These are phyloP conservation scores for Limnephilus auricula DNA, from an alignment of 2,888 invertebrate species.

Conservation along the genomic window DNA sequence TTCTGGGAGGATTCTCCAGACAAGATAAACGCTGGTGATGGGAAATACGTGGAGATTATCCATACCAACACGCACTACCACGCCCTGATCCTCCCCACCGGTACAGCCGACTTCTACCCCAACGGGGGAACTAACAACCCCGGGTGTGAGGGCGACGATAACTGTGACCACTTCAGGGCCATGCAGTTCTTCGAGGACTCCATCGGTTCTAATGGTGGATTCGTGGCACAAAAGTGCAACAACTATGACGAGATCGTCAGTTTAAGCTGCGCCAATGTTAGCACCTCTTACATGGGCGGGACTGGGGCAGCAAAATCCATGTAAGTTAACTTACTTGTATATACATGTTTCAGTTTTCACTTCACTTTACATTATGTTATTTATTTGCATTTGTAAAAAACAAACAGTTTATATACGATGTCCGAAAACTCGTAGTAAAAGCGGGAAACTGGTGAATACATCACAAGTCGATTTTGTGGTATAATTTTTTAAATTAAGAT, in stretches of 20 bases:
- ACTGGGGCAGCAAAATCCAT: conserved; percentile 64
- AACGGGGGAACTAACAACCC: conserved; percentile 67
- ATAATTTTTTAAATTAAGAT: no score
- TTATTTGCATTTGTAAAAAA: no score
- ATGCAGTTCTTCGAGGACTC: conserved; percentile 65
- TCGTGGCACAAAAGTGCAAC: conserved; percentile 61
- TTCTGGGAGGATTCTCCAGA: conserved; percentile 66
- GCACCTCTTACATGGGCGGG: conserved; percentile 64
- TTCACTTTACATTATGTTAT: background rate
- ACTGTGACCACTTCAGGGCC: conserved; percentile 66
- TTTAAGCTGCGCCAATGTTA: conserved; percentile 60
- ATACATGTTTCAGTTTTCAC: background rate
- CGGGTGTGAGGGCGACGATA: conserved; percentile 66
- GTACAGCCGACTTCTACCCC: conserved; percentile 69
- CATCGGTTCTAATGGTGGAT: conserved; percentile 62
- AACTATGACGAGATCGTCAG: conserved; percentile 61
- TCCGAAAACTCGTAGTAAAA: no score
- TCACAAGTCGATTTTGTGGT: no score
- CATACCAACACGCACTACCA: conserved; percentile 68
- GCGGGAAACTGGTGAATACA: no score
- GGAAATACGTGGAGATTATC: conserved; percentile 69
- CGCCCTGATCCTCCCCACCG: conserved; percentile 67
- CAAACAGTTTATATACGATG: no score
- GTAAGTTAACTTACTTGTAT: conserved; percentile 66
- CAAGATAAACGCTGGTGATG: conserved; percentile 67